phyloP scores from a whole-genome alignment of 2,797 vertebrate genomes.

The Anniella stebbinsi region DNA sequence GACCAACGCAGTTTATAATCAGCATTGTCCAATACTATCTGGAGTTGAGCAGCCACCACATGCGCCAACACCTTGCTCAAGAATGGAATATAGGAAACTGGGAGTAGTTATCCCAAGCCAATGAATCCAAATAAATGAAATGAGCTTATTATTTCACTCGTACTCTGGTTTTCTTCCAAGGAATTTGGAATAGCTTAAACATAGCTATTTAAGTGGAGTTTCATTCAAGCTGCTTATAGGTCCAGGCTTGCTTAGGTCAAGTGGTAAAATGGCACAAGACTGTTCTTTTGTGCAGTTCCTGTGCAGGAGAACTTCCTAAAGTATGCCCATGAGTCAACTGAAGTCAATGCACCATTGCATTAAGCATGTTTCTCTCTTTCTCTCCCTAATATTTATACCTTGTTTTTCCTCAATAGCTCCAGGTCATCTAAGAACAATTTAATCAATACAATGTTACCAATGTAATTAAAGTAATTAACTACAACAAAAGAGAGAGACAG shows the following conservation, averaged over 20 bases:
- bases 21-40: background rate
- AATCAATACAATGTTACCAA: background rate
- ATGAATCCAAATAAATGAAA: background rate
- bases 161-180: background rate
- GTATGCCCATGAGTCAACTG: background rate
- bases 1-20: background rate
- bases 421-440: background rate
- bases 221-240: background rate
- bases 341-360: background rate
- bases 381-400: background rate
- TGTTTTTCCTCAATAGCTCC: background rate
- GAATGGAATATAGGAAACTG: background rate
- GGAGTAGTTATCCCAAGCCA: background rate
- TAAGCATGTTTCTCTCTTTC: background rate
- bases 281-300: background rate
- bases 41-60: background rate
- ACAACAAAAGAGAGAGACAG: background rate
- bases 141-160: background rate
- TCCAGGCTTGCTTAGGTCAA: background rate
- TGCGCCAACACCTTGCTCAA: background rate
- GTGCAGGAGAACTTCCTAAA: background rate
- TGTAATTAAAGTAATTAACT: background rate
- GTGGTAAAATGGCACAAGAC: background rate
- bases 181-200: background rate
- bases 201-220: background rate